Base-by-base conservation (phyloP, 2,797 vertebrate genomes). In the Hydrocynus forskahlii region DNA sequence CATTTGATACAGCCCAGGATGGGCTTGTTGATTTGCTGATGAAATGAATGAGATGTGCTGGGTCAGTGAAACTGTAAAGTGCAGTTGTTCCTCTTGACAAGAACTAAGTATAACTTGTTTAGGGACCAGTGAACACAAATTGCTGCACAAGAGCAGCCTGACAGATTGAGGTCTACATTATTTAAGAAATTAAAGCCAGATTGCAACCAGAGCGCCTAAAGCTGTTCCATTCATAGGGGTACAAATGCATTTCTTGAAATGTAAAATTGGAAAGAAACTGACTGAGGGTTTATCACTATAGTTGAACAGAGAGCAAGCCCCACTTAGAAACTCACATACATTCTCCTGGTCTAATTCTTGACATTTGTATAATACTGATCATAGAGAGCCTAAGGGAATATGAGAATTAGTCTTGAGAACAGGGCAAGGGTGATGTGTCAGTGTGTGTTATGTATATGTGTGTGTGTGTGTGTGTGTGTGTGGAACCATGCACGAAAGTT, bases 331-430 rank as follows among this genome's bases (percentile, higher is more conserved):
- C 29, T 17, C 5, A 66, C 5, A 35, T 17, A 0, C 17, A 19
- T 67, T 67, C 17, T 67, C 17, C 64, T 66, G 16, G 38, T 66
- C 19, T 66, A 38, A 35, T 67, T 43, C 16, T 67, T 66, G 25
- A 23, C 62, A 64, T 16, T 64, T 16, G 38, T 9, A 17, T 66
- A 40, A 17, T 19, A 40, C 19, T 66, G 35, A 40, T 14, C 8
- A 6, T 66, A 35, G 63, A 66, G 35, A 40, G 19, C 38, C 38
- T 66, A 0, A 64, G 25, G 62, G 62, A 16, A 17, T 17, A 35
- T 38, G 2, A 45, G 6, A 17, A 43, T 38, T 43, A 29, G 43
- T 16, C 52, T 62, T 66, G n/a, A 50, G 43, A 48, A 21, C 14
- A 17, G 35, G 50, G 14, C 10, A 29, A 7, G 23, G 25, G 62